These are phyloP conservation scores for Ambastaia sidthimunki DNA, from an alignment of 2,797 vertebrate genomes.

Conservation along the genomic window DNA sequence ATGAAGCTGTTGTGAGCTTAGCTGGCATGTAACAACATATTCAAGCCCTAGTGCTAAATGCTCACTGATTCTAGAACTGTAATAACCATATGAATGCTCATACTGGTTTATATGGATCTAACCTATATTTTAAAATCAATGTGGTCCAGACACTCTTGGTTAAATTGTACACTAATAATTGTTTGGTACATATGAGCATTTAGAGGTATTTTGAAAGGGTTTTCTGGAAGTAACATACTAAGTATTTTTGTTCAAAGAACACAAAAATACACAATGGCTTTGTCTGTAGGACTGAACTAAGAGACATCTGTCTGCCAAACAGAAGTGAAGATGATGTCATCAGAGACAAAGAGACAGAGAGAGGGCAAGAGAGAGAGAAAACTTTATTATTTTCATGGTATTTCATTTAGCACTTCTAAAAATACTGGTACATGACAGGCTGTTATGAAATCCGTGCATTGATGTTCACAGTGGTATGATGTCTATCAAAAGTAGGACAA, in stretches of 20 bases:
- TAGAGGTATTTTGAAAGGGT: background rate
- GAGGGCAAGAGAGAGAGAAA: conserved; percentile 13
- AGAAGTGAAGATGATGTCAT: conserved; percentile 58
- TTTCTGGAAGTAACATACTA: background rate
- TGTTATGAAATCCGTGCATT: conserved; percentile 7
- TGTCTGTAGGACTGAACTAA: conserved; percentile 51
- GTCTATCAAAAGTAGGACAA: conserved; percentile 33
- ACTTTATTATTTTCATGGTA: conserved; percentile 22
- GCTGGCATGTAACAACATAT: background rate
- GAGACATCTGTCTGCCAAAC: conserved; percentile 55
- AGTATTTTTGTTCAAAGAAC: conserved; percentile 27
- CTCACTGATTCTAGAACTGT: background rate
- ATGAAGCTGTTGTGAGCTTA: background rate
- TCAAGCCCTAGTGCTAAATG: background rate
- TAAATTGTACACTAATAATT: background rate
- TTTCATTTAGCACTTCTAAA: conserved; percentile 8
- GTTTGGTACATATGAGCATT: background rate
- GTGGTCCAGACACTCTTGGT: background rate
- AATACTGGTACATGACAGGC: conserved; percentile 4
- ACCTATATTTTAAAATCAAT: background rate
- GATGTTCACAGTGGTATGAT: conserved; percentile 7
- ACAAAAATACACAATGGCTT: conserved; percentile 46
- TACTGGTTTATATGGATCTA: background rate
- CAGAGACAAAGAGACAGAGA: conserved; percentile 32
- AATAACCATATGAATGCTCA: background rate